Percentiles rank a stretch among this genome's conserved stretches.
These are phyloP conservation scores for Caenorhabditis zanzibari DNA, from an alignment of 2,888 invertebrate genomes.

Conservation along the genomic window DNA sequence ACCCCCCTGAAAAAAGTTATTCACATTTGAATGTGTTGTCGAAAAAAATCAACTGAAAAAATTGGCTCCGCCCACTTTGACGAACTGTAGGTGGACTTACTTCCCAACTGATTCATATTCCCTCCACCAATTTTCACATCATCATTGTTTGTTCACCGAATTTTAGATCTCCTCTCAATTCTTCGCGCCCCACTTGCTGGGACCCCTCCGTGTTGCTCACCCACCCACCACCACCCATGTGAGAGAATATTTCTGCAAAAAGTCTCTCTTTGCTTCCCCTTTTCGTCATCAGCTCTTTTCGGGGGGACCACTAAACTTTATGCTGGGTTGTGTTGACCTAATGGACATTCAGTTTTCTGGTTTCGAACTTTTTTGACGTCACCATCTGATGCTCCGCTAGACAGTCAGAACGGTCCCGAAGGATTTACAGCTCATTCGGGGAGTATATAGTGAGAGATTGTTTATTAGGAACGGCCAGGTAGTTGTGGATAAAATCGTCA, in stretches of 20 bases:
- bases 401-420: constrained; percentile 4
- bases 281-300: constrained; percentile 38
- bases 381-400: constrained; percentile 8
- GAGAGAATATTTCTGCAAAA: constrained; percentile 35
- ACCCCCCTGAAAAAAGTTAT: too few relatives aligned
- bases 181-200: constrained; percentile 41
- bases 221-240: constrained; percentile 43
- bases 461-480: constrained; percentile 9
- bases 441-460: background rate
- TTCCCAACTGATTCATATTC: background rate
- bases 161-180: constrained; percentile 41
- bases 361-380: constrained; percentile 39
- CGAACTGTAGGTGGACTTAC: constrained; percentile 6
- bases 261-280: background rate
- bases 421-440: constrained; percentile 16
- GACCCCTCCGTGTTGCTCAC: constrained; percentile 25
- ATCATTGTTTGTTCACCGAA: constrained; percentile 59
- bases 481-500: constrained; percentile 12
- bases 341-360: constrained; percentile 25
- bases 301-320: constrained; percentile 34
- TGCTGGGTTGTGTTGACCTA: constrained; percentile 29
- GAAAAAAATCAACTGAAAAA: too few relatives aligned
- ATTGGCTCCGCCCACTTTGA: background rate
- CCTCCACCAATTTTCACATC: constrained; percentile 18
- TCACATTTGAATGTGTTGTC: too few relatives aligned